Evolutionary conservation across 92 coral and sea anemone species (phyloP).

Genomic region (Blastomussa wellsi): DNA sequence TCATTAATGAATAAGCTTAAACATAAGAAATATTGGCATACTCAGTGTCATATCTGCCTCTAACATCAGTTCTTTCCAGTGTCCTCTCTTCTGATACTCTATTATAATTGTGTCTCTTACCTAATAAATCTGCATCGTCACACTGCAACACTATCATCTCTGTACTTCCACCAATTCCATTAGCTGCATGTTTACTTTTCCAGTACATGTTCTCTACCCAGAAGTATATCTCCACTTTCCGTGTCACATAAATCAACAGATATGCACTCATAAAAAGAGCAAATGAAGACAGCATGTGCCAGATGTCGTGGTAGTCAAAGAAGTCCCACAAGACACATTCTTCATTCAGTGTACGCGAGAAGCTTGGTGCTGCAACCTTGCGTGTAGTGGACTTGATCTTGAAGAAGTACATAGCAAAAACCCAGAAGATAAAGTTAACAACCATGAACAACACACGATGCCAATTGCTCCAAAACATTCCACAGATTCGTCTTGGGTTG

Average conservation of each 20-base stretch:
- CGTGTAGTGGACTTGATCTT: conserved; percentile 77
- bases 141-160: background rate
- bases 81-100: background rate
- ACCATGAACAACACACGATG: conserved; percentile 70
- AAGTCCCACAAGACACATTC: conserved; percentile 94
- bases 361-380: conserved; percentile 78
- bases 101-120: conserved; percentile 14
- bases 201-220: conserved; percentile 72
- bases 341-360: conserved; percentile 73
- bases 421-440: conserved; percentile 81
- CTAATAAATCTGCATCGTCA: background rate
- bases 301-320: conserved; percentile 96
- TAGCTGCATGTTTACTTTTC: conserved; percentile 5
- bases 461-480: conserved; percentile 31
- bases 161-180: background rate
- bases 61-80: background rate
- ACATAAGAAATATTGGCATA: conserved; percentile 39
- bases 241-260: conserved; percentile 78
- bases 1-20: background rate
- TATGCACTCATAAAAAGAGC: conserved; percentile 90
- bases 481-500: conserved; percentile 5
- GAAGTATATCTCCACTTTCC: conserved; percentile 68
- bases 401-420: conserved; percentile 91
- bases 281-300: conserved; percentile 97
- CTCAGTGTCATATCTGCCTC: conserved; percentile 9